Conservation (phyloP, 2,888 invertebrate genomes). For the Rhogogaster chlorosoma region DNA sequence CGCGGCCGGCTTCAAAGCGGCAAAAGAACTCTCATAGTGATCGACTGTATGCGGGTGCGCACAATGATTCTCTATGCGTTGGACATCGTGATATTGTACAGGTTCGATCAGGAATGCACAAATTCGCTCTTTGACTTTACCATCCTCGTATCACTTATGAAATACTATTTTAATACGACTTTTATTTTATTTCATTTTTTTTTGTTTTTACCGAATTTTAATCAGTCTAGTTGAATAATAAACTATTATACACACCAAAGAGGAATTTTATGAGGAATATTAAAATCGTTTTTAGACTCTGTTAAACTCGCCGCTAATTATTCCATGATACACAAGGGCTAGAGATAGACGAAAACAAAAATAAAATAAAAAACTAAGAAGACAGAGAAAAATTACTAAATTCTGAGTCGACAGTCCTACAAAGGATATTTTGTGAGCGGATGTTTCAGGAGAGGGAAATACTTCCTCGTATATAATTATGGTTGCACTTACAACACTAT, state of each 20-base stretch:
- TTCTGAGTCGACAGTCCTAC: background rate
- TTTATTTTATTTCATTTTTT: background rate
- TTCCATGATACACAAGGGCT: background rate
- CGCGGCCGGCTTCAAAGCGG: conserved; percentile 24
- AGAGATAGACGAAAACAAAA: background rate
- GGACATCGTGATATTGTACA: background rate
- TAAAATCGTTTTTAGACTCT: background rate
- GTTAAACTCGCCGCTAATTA: background rate
- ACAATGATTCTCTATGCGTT: background rate
- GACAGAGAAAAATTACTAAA: background rate
- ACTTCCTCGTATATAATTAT: background rate
- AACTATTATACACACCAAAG: background rate
- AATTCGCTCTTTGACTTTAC: background rate
- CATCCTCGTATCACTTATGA: background rate
- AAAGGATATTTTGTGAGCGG: background rate
- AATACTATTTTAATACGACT: background rate
- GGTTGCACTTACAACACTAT: background rate
- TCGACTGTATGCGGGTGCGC: background rate
- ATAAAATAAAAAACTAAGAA: background rate
- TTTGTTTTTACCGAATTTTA: background rate
- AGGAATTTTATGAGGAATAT: background rate
- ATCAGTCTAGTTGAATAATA: background rate
- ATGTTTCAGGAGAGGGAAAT: background rate
- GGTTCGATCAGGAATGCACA: background rate
- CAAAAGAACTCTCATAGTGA: background rate